Percentiles rank a stretch among this genome's conserved stretches.
These are phyloP conservation scores for Salticus scenicus DNA, from an alignment of 2,888 invertebrate genomes.

Conservation along the genomic window DNA sequence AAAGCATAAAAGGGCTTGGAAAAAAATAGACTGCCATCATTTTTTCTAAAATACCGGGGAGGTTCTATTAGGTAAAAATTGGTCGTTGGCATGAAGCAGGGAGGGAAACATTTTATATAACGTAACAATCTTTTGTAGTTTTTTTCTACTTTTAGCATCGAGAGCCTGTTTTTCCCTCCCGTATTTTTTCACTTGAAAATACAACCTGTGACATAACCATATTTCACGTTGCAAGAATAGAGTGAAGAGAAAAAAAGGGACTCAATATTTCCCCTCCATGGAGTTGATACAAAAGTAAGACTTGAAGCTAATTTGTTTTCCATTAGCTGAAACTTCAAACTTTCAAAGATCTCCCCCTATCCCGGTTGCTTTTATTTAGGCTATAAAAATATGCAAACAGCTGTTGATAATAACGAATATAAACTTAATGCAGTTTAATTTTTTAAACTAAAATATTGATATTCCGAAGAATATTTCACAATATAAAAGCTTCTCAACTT, in stretches of 20 bases:
- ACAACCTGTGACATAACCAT: slow-evolving; percentile 64
- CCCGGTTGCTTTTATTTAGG: too few relatives aligned
- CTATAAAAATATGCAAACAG: too few relatives aligned
- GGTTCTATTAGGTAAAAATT: neutral
- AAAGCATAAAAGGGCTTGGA: neutral
- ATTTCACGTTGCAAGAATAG: slow-evolving; percentile 34
- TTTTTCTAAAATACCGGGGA: neutral
- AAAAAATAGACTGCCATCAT: neutral
- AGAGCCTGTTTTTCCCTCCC: neutral
- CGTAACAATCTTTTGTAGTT: neutral
- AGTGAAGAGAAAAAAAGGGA: neutral
- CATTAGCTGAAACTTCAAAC: slow-evolving; percentile 6
- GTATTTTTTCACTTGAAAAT: slow-evolving; percentile 45
- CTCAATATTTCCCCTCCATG: neutral
- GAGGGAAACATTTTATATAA: neutral
- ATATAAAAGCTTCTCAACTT: too few relatives aligned
- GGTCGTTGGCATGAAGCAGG: neutral
- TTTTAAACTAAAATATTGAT: too few relatives aligned
- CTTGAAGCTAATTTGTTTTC: neutral
- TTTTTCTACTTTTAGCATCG: neutral
- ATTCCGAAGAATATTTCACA: too few relatives aligned
- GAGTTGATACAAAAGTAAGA: neutral
- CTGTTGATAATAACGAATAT: too few relatives aligned
- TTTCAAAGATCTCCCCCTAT: neutral
- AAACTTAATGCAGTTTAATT: too few relatives aligned